These are phyloP conservation scores for Athetis lepigone DNA, from an alignment of 2,888 invertebrate species.

Conservation along the genomic window DNA sequence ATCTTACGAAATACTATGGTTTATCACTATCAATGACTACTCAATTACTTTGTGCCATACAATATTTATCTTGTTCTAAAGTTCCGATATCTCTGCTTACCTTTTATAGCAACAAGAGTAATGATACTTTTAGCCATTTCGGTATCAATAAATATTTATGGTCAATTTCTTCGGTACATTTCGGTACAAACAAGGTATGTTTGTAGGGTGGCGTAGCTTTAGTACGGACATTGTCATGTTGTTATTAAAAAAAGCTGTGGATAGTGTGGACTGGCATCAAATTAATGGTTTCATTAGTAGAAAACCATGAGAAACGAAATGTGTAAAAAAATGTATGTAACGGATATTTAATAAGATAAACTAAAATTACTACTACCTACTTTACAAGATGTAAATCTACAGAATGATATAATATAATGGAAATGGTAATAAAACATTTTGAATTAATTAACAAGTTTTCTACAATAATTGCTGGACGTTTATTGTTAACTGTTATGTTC, in stretches of 20 bases:
- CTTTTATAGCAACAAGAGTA: slow-evolving; percentile 43
- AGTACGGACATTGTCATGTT: neutral
- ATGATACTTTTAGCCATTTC: slow-evolving; percentile 55
- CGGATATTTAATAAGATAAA: too few relatives aligned
- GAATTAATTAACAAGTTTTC: neutral
- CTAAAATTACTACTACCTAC: too few relatives aligned
- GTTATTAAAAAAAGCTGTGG: too few relatives aligned
- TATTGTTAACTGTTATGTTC: too few relatives aligned
- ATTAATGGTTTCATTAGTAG: too few relatives aligned
- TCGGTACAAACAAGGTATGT: too few relatives aligned
- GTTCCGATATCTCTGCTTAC: slow-evolving; percentile 40
- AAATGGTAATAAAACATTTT: neutral
- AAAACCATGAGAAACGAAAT: too few relatives aligned
- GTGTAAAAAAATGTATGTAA: too few relatives aligned
- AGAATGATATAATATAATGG: too few relatives aligned
- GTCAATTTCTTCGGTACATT: slow-evolving; percentile 55
- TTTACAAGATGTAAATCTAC: too few relatives aligned
- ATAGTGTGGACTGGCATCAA: too few relatives aligned
- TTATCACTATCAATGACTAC: slow-evolving; percentile 11
- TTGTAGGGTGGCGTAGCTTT: slow-evolving; percentile 36
- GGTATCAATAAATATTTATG: slow-evolving; percentile 57
- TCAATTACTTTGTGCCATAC: slow-evolving; percentile 34
- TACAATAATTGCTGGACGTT: too few relatives aligned
- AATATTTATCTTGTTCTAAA: slow-evolving; percentile 33
- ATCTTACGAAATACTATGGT: slow-evolving; percentile 2